phyloP scores from a whole-genome alignment of 2,888 invertebrate species.

The Chaetogeoica ovagalla region DNA sequence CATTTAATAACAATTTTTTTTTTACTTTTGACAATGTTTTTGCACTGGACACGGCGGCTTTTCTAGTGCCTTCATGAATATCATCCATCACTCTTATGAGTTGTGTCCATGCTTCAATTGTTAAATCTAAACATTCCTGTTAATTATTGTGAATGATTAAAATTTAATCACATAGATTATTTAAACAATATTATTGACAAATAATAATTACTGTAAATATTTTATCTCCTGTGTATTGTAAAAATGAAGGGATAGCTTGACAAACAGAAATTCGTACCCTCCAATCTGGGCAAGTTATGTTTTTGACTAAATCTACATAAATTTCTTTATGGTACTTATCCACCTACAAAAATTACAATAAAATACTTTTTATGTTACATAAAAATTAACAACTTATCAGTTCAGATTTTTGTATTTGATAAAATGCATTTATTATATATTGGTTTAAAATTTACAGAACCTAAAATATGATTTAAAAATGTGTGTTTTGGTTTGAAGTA shows the following conservation, averaged over 20 bases:
- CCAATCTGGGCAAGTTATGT: conserved; percentile 84
- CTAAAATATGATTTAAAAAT: no score
- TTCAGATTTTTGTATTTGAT: no score
- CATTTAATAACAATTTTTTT: conserved; percentile 58
- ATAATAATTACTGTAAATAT: conserved; percentile 39
- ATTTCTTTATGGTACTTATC: conserved; percentile 82
- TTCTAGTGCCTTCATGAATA: conserved; percentile 83
- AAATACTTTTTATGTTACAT: no score
- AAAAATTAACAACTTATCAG: no score
- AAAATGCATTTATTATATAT: no score
- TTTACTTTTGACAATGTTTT: conserved; percentile 74
- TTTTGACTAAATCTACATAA: conserved; percentile 75
- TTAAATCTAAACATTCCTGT: conserved; percentile 60
- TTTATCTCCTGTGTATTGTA: conserved; percentile 65
- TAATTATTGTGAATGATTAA: conserved; percentile 11
- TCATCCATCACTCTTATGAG: conserved; percentile 92
- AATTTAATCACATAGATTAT: background rate
- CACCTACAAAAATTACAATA: conserved; percentile 58
- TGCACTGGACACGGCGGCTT: conserved; percentile 73
- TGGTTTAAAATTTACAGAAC: no score
- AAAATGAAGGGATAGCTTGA: conserved; percentile 80
- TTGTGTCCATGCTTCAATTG: conserved; percentile 75
- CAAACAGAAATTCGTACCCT: conserved; percentile 90
- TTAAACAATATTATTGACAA: conserved; percentile 26
- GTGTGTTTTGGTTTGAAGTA: background rate